Conservation (phyloP, 1,140 invertebrate genomes). For the Coptotermes formosanus region DNA sequence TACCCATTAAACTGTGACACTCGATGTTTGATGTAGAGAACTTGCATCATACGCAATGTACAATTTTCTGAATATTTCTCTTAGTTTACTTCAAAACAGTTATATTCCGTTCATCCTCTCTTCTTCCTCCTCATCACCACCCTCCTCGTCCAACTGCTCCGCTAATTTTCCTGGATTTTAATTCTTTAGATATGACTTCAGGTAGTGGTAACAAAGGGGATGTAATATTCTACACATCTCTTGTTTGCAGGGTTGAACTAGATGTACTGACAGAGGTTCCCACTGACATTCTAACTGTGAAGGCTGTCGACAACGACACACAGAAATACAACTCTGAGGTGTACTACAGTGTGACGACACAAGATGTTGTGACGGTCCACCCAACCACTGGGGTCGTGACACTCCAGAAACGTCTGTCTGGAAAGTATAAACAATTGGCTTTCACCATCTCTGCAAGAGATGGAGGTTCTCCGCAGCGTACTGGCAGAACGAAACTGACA, state of each 20-base stretch:
- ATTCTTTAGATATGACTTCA: no score
- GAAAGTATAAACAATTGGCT: conserved; percentile 19
- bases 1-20: no score
- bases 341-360: conserved; percentile 31
- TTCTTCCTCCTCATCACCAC: no score
- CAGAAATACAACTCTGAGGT: conserved; percentile 36
- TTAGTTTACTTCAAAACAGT: no score
- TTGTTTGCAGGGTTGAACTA: conserved; percentile 34
- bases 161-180: no score
- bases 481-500: conserved; percentile 30
- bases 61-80: no score
- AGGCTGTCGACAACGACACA: conserved; percentile 32
- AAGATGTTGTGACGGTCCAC: conserved; percentile 31
- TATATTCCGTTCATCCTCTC: no score
- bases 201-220: no score
- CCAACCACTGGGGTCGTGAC: conserved; percentile 31
- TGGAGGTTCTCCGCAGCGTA: conserved; percentile 35
- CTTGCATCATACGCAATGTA: no score
- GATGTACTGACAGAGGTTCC: conserved; percentile 31
- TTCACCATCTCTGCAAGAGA: conserved; percentile 34
- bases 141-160: no score
- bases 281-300: conserved; percentile 27
- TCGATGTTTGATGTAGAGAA: no score
- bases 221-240: background rate
- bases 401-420: conserved; percentile 28